Base-by-base conservation (phyloP, 2,888 invertebrate genomes). In the Odontothrips loti region DNA sequence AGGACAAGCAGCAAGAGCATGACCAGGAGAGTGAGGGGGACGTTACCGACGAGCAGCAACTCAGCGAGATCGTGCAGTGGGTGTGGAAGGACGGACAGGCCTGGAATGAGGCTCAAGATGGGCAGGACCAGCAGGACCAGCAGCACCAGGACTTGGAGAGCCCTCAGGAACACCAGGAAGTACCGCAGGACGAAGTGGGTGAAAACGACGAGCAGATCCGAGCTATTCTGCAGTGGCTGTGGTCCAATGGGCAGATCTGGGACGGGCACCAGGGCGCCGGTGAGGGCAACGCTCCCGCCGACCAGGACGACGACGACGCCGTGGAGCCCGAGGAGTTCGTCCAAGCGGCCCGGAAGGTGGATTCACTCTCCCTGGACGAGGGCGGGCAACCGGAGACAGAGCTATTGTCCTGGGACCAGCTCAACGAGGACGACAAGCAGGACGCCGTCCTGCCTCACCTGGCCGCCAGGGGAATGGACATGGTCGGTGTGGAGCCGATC, bases 401-500 rank as follows among this genome's bases (percentile, higher is more conserved):
- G 51, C n/a, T 27, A 10, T 11, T 75, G 68, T 10, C 68, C 27
- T 75, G 68, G 68, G 27, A 8, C 23, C 68, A 75, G 27, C 68
- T 75, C 68, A 75, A 75, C 68, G 68, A 75, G 68, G 68, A 75
- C 68, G 68, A 75, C 68, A 75, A 75, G 9, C 68, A 75, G 68
- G 68, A 75, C 68, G 27, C 68, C 10, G 23, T 75, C 23, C 23
- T 75, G 27, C 68, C 68, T 11, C n/a, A 23, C 12, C 23, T 75
- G 68, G 68, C 68, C 23, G 68, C 68, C 68, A 75, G 68, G 27
- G 68, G 68, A 27, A 0, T 58, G 58, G 58, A 15, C 58, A 11
- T 58, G 58, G 34, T 43, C 34, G 34, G 34, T 6, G 34, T 6
- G 34, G 34, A 43, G 34, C 34, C 34, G 34, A 6, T 43, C 3